Conservation (phyloP, 2,888 invertebrate genomes). For the Harmothoe impar region DNA sequence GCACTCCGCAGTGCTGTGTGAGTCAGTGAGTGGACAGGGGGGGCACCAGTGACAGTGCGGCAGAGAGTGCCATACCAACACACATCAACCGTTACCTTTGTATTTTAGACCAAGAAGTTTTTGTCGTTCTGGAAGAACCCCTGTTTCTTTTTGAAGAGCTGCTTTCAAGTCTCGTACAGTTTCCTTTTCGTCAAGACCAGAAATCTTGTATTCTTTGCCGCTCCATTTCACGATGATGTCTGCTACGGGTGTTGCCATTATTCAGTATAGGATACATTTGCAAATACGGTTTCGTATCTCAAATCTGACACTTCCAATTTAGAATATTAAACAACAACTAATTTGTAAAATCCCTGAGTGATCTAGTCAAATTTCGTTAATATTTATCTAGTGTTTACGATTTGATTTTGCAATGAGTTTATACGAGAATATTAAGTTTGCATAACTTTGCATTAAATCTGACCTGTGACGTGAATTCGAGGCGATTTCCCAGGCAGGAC, state of each 20-base stretch:
- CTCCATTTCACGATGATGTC: constrained; percentile 94
- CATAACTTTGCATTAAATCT: constrained; percentile 32
- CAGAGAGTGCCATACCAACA: neutral
- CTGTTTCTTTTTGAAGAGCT: constrained; percentile 93
- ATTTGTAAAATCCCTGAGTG: neutral
- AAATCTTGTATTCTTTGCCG: constrained; percentile 93
- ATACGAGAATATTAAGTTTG: neutral
- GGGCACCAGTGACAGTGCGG: too few relatives aligned
- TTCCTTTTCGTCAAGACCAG: constrained; percentile 89
- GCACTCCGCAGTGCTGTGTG: too few relatives aligned
- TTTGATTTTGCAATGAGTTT: too few relatives aligned
- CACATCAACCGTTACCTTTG: constrained; percentile 88
- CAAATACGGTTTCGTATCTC: neutral
- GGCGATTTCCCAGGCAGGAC: constrained; percentile 43
- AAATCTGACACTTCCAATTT: neutral
- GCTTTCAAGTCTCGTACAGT: constrained; percentile 92
- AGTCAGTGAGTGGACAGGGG: too few relatives aligned
- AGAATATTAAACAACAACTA: too few relatives aligned
- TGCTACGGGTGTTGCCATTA: constrained; percentile 62
- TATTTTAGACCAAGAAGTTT: constrained; percentile 95
- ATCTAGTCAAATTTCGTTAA: neutral
- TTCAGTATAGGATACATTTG: constrained; percentile 33
- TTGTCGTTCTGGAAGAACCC: constrained; percentile 95
- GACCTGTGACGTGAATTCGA: constrained; percentile 58
- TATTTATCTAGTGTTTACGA: neutral